These are phyloP conservation scores for Pemphredon lugubris DNA, from an alignment of 2,888 invertebrate genomes.

Conservation along the genomic window DNA sequence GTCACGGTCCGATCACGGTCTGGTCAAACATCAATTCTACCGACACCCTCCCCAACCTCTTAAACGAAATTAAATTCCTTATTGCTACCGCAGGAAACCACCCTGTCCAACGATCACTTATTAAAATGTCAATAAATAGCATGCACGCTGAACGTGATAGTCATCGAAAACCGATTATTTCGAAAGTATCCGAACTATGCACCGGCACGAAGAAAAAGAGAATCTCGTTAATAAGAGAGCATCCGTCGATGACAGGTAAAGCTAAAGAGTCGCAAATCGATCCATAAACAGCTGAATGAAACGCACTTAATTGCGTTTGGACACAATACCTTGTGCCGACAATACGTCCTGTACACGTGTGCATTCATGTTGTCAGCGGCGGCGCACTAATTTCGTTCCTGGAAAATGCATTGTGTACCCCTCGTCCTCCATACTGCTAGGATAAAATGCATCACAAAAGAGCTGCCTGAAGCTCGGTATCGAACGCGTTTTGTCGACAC, in stretches of 20 bases:
- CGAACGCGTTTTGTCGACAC: slow-evolving; percentile 17
- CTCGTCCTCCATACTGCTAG: slow-evolving; percentile 9
- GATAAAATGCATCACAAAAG: slow-evolving; percentile 26
- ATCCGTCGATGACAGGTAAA: slow-evolving; percentile 38
- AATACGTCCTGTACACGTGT: slow-evolving; percentile 15
- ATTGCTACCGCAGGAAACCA: no score
- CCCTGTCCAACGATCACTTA: no score
- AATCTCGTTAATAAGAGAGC: slow-evolving; percentile 27
- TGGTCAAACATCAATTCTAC: no score
- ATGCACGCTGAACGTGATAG: no score
- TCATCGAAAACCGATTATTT: no score
- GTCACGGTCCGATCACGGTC: no score
- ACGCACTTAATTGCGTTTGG: slow-evolving; percentile 52
- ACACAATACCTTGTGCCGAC: slow-evolving; percentile 26
- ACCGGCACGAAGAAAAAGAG: no score
- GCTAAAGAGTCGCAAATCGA: slow-evolving; percentile 47
- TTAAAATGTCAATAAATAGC: no score
- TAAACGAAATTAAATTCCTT: no score
- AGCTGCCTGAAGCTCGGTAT: slow-evolving; percentile 18
- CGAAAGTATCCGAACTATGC: no score
- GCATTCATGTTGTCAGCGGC: slow-evolving; percentile 17
- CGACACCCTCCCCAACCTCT: no score
- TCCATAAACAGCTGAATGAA: slow-evolving; percentile 41
- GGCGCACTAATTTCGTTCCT: slow-evolving; percentile 41
- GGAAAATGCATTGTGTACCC: slow-evolving; percentile 12